Percentiles rank a stretch among this genome's conserved stretches.
phyloP scores from a whole-genome alignment of 1,140 invertebrate species.

The Littorina saxatilis region DNA sequence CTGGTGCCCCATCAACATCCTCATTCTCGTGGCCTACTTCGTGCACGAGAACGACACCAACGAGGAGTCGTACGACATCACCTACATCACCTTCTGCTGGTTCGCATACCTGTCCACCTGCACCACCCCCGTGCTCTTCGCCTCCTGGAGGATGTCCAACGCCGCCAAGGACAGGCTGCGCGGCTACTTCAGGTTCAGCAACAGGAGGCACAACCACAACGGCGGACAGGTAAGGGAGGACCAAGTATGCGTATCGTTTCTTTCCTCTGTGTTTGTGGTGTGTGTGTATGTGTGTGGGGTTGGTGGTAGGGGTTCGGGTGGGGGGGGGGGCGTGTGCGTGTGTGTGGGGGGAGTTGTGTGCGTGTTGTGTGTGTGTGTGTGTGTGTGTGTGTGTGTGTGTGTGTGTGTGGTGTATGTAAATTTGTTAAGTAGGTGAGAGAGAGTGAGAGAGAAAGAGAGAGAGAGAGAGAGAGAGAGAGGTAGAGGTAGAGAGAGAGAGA shows the following conservation, averaged over 20 bases:
- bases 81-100: constrained; percentile 84
- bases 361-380: constrained; percentile 1
- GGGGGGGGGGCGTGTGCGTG: neutral
- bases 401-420: neutral
- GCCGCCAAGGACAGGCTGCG: constrained; percentile 80
- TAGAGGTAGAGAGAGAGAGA: no score
- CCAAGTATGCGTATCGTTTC: no score
- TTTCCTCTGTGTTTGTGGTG: no score
- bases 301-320: no score
- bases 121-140: constrained; percentile 81
- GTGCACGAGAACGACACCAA: constrained; percentile 84
- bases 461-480: constrained; percentile 1
- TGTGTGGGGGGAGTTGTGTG: neutral
- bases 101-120: constrained; percentile 83
- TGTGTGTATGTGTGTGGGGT: no score
- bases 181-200: constrained; percentile 81
- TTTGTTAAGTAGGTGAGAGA: no score
- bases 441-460: neutral
- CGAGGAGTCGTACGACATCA: constrained; percentile 82
- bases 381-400: neutral
- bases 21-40: constrained; percentile 81
- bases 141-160: constrained; percentile 82
- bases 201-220: constrained; percentile 48
- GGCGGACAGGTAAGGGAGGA: neutral
- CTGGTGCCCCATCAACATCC: constrained; percentile 82